phyloP scores from a whole-genome alignment of 2,888 invertebrate genomes.

The Nemurella pictetii region DNA sequence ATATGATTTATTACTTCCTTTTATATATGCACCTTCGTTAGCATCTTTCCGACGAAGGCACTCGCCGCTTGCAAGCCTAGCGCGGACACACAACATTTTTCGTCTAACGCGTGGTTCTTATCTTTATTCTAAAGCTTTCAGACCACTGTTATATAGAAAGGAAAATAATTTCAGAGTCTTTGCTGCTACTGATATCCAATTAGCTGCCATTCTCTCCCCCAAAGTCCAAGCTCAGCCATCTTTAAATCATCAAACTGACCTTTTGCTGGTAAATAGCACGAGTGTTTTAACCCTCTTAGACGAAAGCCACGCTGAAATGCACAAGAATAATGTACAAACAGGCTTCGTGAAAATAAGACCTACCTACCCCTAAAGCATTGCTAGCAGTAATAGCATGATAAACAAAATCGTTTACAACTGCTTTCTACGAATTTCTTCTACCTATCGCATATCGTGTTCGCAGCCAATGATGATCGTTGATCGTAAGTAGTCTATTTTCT shows the following conservation, averaged over 20 bases:
- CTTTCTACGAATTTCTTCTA: neutral
- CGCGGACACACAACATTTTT: neutral
- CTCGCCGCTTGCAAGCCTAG: too few species aligned
- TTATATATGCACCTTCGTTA: neutral
- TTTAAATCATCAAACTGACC: constrained; percentile 28
- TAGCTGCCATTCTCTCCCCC: neutral
- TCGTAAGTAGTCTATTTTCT: neutral
- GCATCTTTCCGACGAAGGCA: neutral
- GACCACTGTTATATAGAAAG: neutral
- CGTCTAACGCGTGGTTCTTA: neutral
- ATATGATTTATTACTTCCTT: neutral
- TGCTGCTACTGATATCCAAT: neutral
- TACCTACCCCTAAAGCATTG: neutral
- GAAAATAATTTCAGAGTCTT: neutral
- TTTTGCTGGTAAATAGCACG: constrained; percentile 28
- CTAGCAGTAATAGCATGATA: neutral
- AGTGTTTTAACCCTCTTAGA: neutral
- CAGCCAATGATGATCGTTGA: neutral
- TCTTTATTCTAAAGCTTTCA: neutral
- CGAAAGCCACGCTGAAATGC: constrained; percentile 23
- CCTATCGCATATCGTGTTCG: neutral
- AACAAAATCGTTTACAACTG: neutral
- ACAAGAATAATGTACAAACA: constrained; percentile 17
- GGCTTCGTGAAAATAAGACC: neutral
- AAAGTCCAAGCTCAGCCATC: constrained; percentile 18